Conservation (phyloP, 2,113 vertebrate species). For the Indicator maculatus region DNA sequence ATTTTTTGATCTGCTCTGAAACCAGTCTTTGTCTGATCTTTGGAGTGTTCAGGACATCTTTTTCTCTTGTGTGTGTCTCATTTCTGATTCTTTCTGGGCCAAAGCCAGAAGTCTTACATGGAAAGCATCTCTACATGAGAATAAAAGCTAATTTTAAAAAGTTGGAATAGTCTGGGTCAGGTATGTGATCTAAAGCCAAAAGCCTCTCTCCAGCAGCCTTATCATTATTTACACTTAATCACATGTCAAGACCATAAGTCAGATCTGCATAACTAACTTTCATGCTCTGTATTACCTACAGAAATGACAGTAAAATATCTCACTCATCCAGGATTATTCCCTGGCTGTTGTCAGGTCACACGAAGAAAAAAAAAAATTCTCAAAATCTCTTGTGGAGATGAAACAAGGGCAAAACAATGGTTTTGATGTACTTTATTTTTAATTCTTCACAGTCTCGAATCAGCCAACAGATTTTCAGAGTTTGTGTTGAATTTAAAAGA, state of each 20-base stretch:
- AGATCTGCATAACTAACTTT: background rate
- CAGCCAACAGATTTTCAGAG: background rate
- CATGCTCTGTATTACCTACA: background rate
- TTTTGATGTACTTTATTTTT: background rate
- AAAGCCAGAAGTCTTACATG: background rate
- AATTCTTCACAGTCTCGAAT: background rate
- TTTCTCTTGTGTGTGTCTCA: background rate
- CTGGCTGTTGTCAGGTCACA: background rate
- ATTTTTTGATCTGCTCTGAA: background rate
- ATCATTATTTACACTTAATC: background rate
- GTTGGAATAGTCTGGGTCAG: background rate
- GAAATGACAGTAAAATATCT: background rate
- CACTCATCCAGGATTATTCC: background rate
- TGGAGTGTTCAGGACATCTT: background rate
- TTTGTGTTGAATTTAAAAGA: background rate
- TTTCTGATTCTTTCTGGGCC: conserved; percentile 7
- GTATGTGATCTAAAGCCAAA: conserved; percentile 3
- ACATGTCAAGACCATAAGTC: background rate
- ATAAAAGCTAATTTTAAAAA: conserved; percentile 21
- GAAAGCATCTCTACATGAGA: background rate
- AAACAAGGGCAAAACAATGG: background rate
- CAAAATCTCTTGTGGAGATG: background rate
- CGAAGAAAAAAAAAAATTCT: background rate
- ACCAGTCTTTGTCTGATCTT: background rate
- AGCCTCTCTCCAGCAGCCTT: background rate